A percentile compares a stretch with the other conserved stretches of the same genome.
Conservation (phyloP, 2,797 vertebrate species). For the Peromyscus nudipes region DNA sequence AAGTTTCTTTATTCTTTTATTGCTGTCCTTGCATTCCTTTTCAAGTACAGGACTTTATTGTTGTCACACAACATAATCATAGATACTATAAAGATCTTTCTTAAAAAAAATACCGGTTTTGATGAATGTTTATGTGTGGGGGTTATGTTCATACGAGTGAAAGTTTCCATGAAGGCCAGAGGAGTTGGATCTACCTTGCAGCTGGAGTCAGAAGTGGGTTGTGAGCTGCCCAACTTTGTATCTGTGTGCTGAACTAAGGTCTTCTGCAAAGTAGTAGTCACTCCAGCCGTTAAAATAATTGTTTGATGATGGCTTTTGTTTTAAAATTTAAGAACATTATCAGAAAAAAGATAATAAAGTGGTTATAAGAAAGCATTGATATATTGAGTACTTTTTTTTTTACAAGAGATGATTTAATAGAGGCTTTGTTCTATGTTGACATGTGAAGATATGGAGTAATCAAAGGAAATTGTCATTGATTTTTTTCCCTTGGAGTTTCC, state of each 20-base stretch:
- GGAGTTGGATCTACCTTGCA: not conserved
- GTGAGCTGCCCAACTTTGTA: not conserved
- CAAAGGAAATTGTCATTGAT: not conserved
- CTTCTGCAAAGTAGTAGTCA: not conserved
- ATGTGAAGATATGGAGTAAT: conserved; percentile 39
- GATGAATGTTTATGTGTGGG: not conserved
- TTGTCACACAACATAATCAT: not conserved
- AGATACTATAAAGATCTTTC: conserved; percentile 14
- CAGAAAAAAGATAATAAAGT: conserved; percentile 22
- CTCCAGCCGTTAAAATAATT: not conserved
- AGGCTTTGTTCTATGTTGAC: not conserved
- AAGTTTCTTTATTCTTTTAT: conserved; percentile 20
- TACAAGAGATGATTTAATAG: conserved; percentile 3
- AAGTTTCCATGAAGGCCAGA: not conserved
- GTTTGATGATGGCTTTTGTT: not conserved
- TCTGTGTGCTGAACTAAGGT: not conserved
- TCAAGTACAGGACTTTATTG: conserved; percentile 13
- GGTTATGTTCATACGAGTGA: not conserved
- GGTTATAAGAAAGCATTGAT: not conserved
- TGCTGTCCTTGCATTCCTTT: conserved; percentile 8
- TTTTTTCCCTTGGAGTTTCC: not conserved
- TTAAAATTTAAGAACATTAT: conserved; percentile 40
- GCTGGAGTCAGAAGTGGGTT: not conserved
- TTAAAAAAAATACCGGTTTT: not conserved
- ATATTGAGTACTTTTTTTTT: conserved; percentile 7